Evolutionary conservation across 2,113 vertebrate species (phyloP).

Genomic region (Onychostoma macrolepis): DNA sequence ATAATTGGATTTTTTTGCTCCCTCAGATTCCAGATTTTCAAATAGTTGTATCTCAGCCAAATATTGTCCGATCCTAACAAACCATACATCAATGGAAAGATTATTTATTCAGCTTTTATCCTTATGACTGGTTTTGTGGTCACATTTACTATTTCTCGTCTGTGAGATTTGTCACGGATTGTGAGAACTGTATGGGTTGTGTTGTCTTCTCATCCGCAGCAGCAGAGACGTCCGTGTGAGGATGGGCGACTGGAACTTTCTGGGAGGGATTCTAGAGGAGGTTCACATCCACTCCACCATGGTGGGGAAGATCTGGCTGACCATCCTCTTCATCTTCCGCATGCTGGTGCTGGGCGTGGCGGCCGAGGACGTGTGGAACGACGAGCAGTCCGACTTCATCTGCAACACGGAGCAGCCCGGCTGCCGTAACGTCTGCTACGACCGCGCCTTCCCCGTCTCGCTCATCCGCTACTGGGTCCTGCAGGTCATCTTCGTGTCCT

Average conservation of each 20-base stretch:
- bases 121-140: no score
- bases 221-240: conserved; percentile 66
- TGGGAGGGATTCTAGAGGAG: conserved; percentile 90
- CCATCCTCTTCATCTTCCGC: conserved; percentile 89
- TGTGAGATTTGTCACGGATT: background rate
- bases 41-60: no score
- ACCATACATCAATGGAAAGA: no score
- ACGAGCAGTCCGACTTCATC: conserved; percentile 89
- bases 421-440: conserved; percentile 88
- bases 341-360: conserved; percentile 88
- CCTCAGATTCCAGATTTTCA: no score
- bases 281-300: conserved; percentile 90
- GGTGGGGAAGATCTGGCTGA: conserved; percentile 91
- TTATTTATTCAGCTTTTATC: no score
- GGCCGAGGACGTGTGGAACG: conserved; percentile 90
- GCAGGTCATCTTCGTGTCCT: conserved; percentile 90
- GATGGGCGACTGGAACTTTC: conserved; percentile 92
- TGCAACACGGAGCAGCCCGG: conserved; percentile 90
- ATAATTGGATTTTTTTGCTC: no score
- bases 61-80: no score
- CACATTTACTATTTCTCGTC: background rate
- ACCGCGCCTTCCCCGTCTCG: conserved; percentile 88
- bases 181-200: background rate
- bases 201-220: background rate
- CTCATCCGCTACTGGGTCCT: conserved; percentile 92